Base-by-base conservation (phyloP, 2,113 vertebrate genomes). In the Gadus macrocephalus region DNA sequence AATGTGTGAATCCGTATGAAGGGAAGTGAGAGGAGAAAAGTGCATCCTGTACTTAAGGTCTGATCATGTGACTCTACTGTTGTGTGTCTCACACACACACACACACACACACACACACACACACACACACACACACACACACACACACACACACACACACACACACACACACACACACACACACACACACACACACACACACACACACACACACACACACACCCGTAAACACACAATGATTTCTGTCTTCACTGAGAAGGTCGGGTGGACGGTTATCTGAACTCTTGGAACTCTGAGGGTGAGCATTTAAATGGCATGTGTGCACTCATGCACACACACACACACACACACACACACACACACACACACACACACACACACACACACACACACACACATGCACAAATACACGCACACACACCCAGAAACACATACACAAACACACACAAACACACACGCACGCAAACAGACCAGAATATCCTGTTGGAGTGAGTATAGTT, bases 291-390 rank as follows among this genome's bases (percentile, higher is more conserved):
- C 9, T 15, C 53, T 53, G 53, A 53, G 53, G 53, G 53, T 2
- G 25, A 61, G 15, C 17, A 59, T 88, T 86, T 85, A 86, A 90
- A 89, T 75, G 55, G 17, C 14, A 15, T 17, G 3, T 6, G 15
- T 15, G 15, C 55, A 56, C 55, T 15, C 55, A 56, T 15, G 15
- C 11, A 11, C 3, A 42, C 38, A 42, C 38, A 42, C 38, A 42
- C 11, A 11, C 38, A 42, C 2, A 66, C 68, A 62, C 66, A 80
- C 79, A 6, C 22, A 27, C 68, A 16, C 65, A 73, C 67, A 22
- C 5, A 42, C 20, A 64, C 42, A 60, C 63, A 62, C 31, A 35
- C 20, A 67, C 27, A 15, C 31, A 67, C 19, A 66, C 22, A 59
- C 67, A 20, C 25, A 31, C 69, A 28, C 66, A 67, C 55, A 49